phyloP scores from a whole-genome alignment of 2,888 invertebrate genomes.

The Helleia helle region DNA sequence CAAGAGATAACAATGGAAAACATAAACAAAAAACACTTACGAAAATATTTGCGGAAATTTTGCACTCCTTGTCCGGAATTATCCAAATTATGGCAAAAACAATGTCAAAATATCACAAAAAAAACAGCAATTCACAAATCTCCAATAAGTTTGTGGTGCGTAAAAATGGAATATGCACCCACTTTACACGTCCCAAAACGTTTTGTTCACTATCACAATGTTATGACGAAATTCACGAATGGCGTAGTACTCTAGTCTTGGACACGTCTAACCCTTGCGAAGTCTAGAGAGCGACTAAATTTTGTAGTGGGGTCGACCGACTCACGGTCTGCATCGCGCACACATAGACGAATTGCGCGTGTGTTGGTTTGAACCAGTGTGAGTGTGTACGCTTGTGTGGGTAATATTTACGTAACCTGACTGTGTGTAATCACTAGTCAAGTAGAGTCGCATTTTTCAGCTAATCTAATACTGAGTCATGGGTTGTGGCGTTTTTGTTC shows the following conservation, averaged over 20 bases:
- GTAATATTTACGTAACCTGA: conserved; percentile 60
- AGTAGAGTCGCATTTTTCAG: conserved; percentile 58
- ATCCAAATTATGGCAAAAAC: conserved; percentile 65
- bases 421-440: conserved; percentile 63
- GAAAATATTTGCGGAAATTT: conserved; percentile 68
- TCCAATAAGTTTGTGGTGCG: conserved; percentile 50
- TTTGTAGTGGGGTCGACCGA: conserved; percentile 67
- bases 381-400: conserved; percentile 39
- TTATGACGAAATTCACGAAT: conserved; percentile 67
- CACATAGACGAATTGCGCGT: conserved; percentile 26
- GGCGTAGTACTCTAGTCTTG: conserved; percentile 42
- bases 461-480: conserved; percentile 66
- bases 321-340: conserved; percentile 51
- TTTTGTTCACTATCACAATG: conserved; percentile 64
- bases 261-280: conserved; percentile 45
- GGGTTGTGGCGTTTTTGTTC: conserved; percentile 45
- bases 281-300: conserved; percentile 61
- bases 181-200: conserved; percentile 59
- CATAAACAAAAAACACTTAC: conserved; percentile 56
- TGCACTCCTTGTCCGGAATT: conserved; percentile 61
- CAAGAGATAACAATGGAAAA: too few species aligned
- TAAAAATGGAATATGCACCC: conserved; percentile 48
- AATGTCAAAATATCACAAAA: conserved; percentile 61
- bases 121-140: conserved; percentile 39
- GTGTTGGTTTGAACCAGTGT: conserved; percentile 29